These are phyloP conservation scores for Exaiptasia diaphana DNA, from an alignment of 64 coral and sea anemone genomes.

Conservation along the genomic window DNA sequence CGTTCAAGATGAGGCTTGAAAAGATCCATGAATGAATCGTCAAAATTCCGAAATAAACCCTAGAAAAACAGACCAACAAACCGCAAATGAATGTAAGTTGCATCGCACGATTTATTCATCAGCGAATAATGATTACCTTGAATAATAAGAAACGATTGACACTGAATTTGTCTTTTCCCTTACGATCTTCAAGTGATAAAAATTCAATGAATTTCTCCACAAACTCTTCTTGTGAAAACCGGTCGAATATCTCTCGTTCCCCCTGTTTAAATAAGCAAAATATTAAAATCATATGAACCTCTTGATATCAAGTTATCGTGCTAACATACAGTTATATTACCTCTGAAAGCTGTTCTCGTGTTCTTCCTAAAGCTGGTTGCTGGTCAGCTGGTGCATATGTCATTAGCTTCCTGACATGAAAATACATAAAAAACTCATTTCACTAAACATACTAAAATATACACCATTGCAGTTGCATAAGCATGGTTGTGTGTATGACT, in stretches of 20 bases:
- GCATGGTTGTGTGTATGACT: no score
- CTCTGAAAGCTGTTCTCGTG: constrained; percentile 76
- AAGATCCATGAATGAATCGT: constrained; percentile 66
- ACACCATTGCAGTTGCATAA: no score
- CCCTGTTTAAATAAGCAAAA: constrained; percentile 40
- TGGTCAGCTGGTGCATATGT: constrained; percentile 72
- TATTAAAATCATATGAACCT: neutral
- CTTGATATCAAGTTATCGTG: neutral
- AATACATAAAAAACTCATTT: neutral
- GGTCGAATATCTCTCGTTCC: constrained; percentile 76
- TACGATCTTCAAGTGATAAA: constrained; percentile 87
- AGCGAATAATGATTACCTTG: constrained; percentile 57
- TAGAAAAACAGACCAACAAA: constrained; percentile 14
- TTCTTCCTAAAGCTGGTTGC: constrained; percentile 76
- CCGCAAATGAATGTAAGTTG: neutral
- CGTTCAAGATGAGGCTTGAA: constrained; percentile 85
- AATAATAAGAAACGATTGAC: constrained; percentile 88
- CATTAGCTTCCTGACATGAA: constrained; percentile 54
- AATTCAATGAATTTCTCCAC: constrained; percentile 78
- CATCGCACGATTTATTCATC: neutral
- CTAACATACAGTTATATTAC: constrained; percentile 5
- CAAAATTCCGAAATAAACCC: constrained; percentile 92
- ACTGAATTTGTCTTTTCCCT: constrained; percentile 97
- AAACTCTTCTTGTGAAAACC: constrained; percentile 84
- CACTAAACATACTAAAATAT: neutral